phyloP scores from a whole-genome alignment of 2,888 invertebrate genomes.

The Dromius quadrimaculatus region DNA sequence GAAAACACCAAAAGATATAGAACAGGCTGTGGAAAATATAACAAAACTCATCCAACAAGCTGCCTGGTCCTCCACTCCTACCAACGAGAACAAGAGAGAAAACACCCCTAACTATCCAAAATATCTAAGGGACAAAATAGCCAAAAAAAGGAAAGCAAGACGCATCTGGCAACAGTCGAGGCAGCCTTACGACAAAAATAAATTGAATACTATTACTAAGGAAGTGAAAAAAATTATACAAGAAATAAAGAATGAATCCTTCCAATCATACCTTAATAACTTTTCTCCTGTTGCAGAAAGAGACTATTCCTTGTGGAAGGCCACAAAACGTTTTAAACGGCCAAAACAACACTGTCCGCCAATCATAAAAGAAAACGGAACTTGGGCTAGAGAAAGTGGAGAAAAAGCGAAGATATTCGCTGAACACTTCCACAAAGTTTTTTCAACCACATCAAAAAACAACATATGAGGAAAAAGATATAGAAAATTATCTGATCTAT shows the following conservation, averaged over 20 bases:
- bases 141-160: constrained; percentile 43
- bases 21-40: constrained; percentile 52
- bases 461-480: constrained; percentile 25
- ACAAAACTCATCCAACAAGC: constrained; percentile 52
- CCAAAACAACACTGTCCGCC: constrained; percentile 34
- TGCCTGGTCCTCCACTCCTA: constrained; percentile 44
- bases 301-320: constrained; percentile 51
- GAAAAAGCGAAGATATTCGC: constrained; percentile 54
- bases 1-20: constrained; percentile 53
- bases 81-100: not conserved
- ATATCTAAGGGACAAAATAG: constrained; percentile 47
- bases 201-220: constrained; percentile 48
- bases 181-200: constrained; percentile 52
- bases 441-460: constrained; percentile 47
- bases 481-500: constrained; percentile 38
- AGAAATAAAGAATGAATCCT: constrained; percentile 7
- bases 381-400: constrained; percentile 40
- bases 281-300: constrained; percentile 20
- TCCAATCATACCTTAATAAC: no score
- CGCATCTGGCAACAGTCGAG: constrained; percentile 54
- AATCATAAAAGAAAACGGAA: constrained; percentile 41
- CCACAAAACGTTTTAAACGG: constrained; percentile 32
- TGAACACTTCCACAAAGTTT: constrained; percentile 37
- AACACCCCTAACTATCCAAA: constrained; percentile 49
- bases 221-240: constrained; percentile 43